Base-by-base conservation (phyloP, 1,140 invertebrate genomes). In the Ceratina japonica region DNA sequence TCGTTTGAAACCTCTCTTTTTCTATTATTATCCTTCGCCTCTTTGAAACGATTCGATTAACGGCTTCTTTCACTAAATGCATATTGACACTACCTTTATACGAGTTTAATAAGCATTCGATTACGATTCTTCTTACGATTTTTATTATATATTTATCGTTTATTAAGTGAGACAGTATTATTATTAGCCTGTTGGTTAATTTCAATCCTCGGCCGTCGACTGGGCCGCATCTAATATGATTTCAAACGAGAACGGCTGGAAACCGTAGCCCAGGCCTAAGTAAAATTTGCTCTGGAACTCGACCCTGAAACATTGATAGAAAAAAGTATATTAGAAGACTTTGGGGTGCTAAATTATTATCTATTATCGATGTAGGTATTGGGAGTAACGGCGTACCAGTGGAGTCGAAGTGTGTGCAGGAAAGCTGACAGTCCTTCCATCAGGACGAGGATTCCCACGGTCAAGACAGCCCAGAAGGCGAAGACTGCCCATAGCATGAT, bases 261-360 rank as follows among this genome's bases (percentile, higher is more conserved):
- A 99, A 15, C 95, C 93, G 88, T 99, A 97, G 2, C 98, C 98
- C 65, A 94, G 93, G 31, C 98, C 99, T 64, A 93, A 90, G 89
- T 99, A 99, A 92, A 99, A 99, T 92, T 99, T 99, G 92, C 97
- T 99, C 93, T 99, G 96, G 91, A 98, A 98, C 90, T 98, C 97
- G 13, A 98, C 97, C 97, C 96, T 97, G 90, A 61, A 94, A 93
- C 10, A 44, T 7, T 44, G 37, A 8, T 8, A 44, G 5, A 7
- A 44, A 7, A 44, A 44, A 2, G 37, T n/a, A 8, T 44, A 10
- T 44, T 44, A 44, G 10, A 44, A 44, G 37, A 7, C 10, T 44
- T 44, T 18, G 10, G n/a, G n/a, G n/a, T 56, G 2, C 18, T 54
- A 56, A 56, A 56, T n/a, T 56, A 18, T 18, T 56, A 56, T 13